These are phyloP conservation scores for Centropristis striata DNA, from an alignment of 2,113 vertebrate genomes.

Conservation along the genomic window DNA sequence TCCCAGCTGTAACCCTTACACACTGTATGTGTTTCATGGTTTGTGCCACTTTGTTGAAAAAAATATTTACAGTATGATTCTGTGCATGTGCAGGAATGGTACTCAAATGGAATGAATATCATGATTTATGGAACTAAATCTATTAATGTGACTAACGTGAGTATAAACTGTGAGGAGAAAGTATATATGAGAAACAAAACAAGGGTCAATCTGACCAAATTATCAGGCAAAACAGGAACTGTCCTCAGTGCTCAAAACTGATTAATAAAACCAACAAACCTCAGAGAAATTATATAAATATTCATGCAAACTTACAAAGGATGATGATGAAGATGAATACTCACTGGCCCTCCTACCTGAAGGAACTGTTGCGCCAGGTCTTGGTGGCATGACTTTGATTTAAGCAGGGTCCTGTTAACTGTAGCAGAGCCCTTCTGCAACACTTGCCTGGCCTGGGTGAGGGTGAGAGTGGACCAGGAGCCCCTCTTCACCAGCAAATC, in stretches of 20 bases:
- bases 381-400: slow-evolving; percentile 97
- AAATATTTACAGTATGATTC: slow-evolving; percentile 1
- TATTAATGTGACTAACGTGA: not conserved
- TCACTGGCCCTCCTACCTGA: slow-evolving; percentile 90
- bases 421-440: slow-evolving; percentile 97
- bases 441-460: slow-evolving; percentile 95
- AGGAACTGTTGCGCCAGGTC: slow-evolving; percentile 96
- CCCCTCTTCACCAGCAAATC: slow-evolving; percentile 89
- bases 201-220: not conserved
- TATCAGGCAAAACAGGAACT: not conserved
- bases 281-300: slow-evolving; percentile 34
- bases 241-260: not conserved
- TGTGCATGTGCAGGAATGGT: not conserved
- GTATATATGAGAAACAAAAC: slow-evolving; percentile 1
- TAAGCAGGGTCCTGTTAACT: slow-evolving; percentile 95
- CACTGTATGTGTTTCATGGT: not conserved
- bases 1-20: too few relatives aligned
- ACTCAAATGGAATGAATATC: slow-evolving; percentile 4
- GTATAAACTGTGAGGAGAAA: slow-evolving; percentile 4
- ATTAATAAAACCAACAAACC: not conserved
- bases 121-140: not conserved
- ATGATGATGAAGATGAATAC: slow-evolving; percentile 70
- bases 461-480: slow-evolving; percentile 97
- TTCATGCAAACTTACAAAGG: slow-evolving; percentile 54
- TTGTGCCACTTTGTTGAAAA: not conserved